phyloP scores from a whole-genome alignment of 2,113 vertebrate species.

The Sarotherodon lohbergeri region DNA sequence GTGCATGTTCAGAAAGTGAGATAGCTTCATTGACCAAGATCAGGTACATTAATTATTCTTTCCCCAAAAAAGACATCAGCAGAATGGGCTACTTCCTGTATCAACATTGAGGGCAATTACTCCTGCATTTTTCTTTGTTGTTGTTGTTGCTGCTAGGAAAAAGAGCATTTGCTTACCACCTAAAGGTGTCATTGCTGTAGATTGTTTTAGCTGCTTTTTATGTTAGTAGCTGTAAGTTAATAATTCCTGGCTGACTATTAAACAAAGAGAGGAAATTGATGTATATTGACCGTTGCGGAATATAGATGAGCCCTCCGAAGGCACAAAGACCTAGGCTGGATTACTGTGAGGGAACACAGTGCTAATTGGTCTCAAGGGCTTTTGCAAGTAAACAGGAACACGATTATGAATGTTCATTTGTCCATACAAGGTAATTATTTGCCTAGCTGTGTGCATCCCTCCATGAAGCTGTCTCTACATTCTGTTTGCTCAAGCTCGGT shows the following conservation, averaged over 20 bases:
- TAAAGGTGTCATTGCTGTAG: neutral
- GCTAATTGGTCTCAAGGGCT: constrained; percentile 59
- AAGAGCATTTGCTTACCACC: neutral
- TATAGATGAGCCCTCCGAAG: constrained; percentile 27
- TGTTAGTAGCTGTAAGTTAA: neutral
- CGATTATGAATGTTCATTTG: constrained; percentile 31
- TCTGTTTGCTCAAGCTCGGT: neutral
- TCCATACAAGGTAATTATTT: constrained; percentile 22
- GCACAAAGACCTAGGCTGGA: constrained; percentile 5
- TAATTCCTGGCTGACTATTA: constrained; percentile 14
- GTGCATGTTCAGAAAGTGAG: constrained; percentile 5
- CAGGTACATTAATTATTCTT: constrained; percentile 24
- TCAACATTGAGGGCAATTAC: neutral
- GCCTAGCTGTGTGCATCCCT: neutral
- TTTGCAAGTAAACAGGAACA: constrained; percentile 50
- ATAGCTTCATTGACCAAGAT: constrained; percentile 8
- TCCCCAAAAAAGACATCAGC: neutral
- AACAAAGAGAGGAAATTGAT: constrained; percentile 24
- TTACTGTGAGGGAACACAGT: constrained; percentile 23
- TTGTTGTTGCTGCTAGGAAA: neutral
- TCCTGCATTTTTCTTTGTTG: neutral
- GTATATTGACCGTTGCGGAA: constrained; percentile 28
- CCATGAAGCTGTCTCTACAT: neutral
- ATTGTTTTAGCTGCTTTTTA: neutral
- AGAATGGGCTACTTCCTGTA: neutral